Base-by-base conservation (phyloP, 2,888 invertebrate genomes). In the Tetragonula carbonaria region DNA sequence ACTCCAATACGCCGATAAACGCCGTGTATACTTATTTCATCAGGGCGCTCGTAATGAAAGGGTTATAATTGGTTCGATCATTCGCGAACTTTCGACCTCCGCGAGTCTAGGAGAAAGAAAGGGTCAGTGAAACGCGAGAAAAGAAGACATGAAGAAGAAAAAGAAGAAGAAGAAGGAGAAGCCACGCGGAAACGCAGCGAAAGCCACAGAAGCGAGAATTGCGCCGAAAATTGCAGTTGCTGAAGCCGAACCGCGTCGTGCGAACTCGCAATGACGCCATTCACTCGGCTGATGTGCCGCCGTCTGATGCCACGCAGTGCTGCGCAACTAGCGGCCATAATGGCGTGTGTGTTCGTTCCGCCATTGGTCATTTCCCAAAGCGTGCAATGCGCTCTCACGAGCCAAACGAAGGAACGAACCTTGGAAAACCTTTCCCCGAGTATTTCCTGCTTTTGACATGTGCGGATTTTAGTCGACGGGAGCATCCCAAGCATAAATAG, bases 201-300 rank as follows among this genome's bases (percentile, higher is more conserved):
- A 83, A 81, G 80, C 67, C 33, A 55, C 78, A 50, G 63, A 74
- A 73, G 77, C 73, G 74, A 57, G 67, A 73, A 89, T 83, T 82
- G 77, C 78, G 84, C 82, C 70, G 82, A 70, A 62, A 70, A 86
- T 86, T 82, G 85, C 84, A 84, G 78, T 82, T 84, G 82, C 79
- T 74, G 77, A 86, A 88, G 82, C 80, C 33, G 33, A 57, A 80
- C 80, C 38, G n/a, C 81, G 80, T 79, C 55, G 65, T 73, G 79
- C 45, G 74, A 88, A 86, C 88, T 91, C 88, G 74, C 87, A 85
- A 88, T 91, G 91, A 91, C 90, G 88, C 90, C 87, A 90, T 91
- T 91, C 89, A 80, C 85, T 82, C 73, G 55, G 72, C 63, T 66
- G 70, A 71, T 66, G 84, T 81, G 79, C 8, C 38, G 79, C 8